Conservation (phyloP, 1,140 invertebrate genomes). For the Ips typographus region DNA sequence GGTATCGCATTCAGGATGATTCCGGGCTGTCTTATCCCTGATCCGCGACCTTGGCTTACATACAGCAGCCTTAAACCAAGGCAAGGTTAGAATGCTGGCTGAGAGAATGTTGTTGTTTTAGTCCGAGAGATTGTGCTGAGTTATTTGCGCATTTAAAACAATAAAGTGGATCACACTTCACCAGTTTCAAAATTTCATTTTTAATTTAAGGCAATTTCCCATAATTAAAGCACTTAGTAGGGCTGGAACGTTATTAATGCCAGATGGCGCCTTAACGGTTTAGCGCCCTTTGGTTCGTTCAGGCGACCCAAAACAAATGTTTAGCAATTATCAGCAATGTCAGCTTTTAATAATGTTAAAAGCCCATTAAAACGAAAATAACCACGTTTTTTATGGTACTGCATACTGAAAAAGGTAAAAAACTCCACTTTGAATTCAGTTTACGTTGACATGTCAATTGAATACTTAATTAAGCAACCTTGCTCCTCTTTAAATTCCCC, state of each 20-base stretch:
- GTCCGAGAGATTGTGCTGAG: background rate
- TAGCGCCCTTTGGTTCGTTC: background rate
- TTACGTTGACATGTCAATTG: too few relatives aligned
- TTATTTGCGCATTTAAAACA: background rate
- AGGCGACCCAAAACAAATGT: background rate
- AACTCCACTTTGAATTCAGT: too few relatives aligned
- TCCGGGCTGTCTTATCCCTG: background rate
- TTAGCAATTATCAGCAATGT: slow-evolving; percentile 1
- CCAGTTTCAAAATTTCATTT: too few relatives aligned
- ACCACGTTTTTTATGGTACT: background rate
- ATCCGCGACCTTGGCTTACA: slow-evolving; percentile 7
- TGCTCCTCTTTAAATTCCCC: too few relatives aligned
- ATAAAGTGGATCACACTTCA: background rate
- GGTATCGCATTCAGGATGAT: background rate
- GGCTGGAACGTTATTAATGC: background rate
- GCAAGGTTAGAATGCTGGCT: background rate
- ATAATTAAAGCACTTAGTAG: background rate
- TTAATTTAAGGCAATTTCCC: too few relatives aligned
- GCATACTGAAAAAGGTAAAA: too few relatives aligned
- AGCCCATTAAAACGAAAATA: background rate
- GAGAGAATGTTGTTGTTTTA: background rate
- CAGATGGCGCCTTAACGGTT: background rate
- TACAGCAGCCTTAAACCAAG: slow-evolving; percentile 2
- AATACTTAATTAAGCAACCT: too few relatives aligned
- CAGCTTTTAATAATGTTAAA: background rate